Base-by-base conservation (phyloP, 2,113 vertebrate genomes). In the Nyctibius bracteatus region DNA sequence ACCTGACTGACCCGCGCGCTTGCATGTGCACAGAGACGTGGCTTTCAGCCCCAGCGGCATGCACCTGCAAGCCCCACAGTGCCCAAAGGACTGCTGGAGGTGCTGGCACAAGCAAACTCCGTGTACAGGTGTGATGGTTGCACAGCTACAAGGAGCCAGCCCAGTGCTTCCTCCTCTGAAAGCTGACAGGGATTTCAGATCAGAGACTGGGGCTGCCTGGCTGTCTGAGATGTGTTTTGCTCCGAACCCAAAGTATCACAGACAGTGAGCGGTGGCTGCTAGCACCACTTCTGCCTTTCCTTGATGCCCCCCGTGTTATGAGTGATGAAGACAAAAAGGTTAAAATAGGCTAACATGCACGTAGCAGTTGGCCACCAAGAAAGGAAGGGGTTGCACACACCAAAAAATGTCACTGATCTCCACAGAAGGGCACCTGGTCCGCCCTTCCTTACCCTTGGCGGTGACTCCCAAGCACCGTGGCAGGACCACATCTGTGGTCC, bases 161-260 rank as follows among this genome's bases (percentile, higher is more conserved):
- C 23, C 0, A 0, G 9, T 15, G 13, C 63, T 31, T 31, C 41
- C 62, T 88, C 30, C 58, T 41, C 21, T 65, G 67, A 61, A 83
- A 74, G 54, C 14, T 67, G 72, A 14, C 5, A 23, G 9, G 21
- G 31, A 28, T 81, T 81, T 86, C 65, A 51, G 39, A 58, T 5
- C 0, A 0, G 39, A 27, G 16, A 9, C 20, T 19, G 31, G 10
- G 11, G 12, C 18, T 11, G 2, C 35, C 27, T 0, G 0, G 23
- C 14, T 21, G 19, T 3, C n/a, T 57, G 25, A 87, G 58, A 14
- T 8, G 1, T 13, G 5, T 44, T 81, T 46, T n/a, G 37, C 8
- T 55, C 72, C 47, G 65, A 68, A 78, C 24, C 16, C 12, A 33
- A 57, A 57, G 8, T 18, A 51, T 7, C 37, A 8, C 7, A 13